These are phyloP conservation scores for Meteorus cinctellus DNA, from an alignment of 2,888 invertebrate genomes.

Conservation along the genomic window DNA sequence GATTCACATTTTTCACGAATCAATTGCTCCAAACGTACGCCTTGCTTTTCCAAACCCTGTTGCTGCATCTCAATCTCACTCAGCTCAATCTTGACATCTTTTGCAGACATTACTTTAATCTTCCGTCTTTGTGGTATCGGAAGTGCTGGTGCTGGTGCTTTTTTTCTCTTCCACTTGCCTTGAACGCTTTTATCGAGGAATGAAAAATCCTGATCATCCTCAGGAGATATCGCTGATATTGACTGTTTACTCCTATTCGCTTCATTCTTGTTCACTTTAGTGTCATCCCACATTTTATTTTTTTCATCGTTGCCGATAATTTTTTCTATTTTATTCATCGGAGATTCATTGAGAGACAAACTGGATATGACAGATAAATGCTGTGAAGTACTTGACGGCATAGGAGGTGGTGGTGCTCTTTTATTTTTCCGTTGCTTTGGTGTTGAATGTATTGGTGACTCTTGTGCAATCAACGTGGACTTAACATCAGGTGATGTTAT, in stretches of 20 bases:
- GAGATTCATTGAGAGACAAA: slow-evolving; percentile 52
- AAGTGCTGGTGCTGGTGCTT: slow-evolving; percentile 87
- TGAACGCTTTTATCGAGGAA: slow-evolving; percentile 78
- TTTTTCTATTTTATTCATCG: slow-evolving; percentile 51
- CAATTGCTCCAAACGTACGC: slow-evolving; percentile 91
- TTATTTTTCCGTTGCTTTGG: slow-evolving; percentile 78
- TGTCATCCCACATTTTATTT: slow-evolving; percentile 72
- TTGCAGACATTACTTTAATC: slow-evolving; percentile 75
- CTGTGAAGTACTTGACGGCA: slow-evolving; percentile 57
- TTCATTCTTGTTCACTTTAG: slow-evolving; percentile 78
- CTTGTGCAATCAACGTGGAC: slow-evolving; percentile 52
- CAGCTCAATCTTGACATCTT: slow-evolving; percentile 79
- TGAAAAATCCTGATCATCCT: slow-evolving; percentile 49
- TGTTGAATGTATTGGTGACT: slow-evolving; percentile 70
- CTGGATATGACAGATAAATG: slow-evolving; percentile 45
- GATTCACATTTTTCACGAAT: slow-evolving; percentile 89
- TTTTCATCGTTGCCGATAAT: slow-evolving; percentile 45
- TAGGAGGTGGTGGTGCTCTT: slow-evolving; percentile 80
- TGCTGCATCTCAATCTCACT: slow-evolving; percentile 90
- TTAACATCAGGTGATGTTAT: background rate
- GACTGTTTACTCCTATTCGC: slow-evolving; percentile 76
- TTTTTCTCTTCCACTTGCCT: slow-evolving; percentile 84
- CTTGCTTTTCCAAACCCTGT: slow-evolving; percentile 90
- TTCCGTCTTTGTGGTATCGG: slow-evolving; percentile 82
- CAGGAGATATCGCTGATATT: slow-evolving; percentile 52